phyloP scores from a whole-genome alignment of 2,113 vertebrate genomes.

The Campylomormyrus tamandua region DNA sequence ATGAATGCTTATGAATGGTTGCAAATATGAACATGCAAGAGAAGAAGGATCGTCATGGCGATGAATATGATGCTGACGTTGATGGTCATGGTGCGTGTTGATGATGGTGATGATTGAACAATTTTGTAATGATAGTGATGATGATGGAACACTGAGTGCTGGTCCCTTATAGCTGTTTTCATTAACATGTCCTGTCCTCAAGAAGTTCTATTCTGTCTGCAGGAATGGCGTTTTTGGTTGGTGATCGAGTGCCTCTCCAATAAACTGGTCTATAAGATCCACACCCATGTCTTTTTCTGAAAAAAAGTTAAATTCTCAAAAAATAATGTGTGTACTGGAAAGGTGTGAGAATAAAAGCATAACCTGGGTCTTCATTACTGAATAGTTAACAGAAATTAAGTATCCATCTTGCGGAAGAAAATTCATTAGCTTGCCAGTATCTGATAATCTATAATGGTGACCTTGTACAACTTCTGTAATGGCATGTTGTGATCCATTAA shows the following conservation, averaged over 20 bases:
- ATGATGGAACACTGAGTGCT: not conserved
- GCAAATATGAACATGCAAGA: not conserved
- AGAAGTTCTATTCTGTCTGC: not conserved
- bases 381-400: not conserved
- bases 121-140: not conserved
- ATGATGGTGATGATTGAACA: not conserved
- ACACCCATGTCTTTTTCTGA: not conserved
- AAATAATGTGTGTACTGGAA: not conserved
- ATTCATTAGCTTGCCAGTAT: not conserved
- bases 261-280: not conserved
- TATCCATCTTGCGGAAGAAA: not conserved
- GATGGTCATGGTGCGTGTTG: not conserved
- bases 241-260: not conserved
- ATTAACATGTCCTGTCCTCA: not conserved
- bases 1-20: not conserved
- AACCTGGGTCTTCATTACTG: not conserved
- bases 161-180: not conserved
- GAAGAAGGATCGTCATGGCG: not conserved
- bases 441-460: not conserved
- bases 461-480: not conserved
- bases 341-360: not conserved
- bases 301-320: not conserved
- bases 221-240: not conserved
- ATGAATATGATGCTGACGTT: not conserved
- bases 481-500: not conserved